Evolutionary conservation across 2,888 invertebrate species (phyloP).

Genomic region (Lithophane semibrunnea): DNA sequence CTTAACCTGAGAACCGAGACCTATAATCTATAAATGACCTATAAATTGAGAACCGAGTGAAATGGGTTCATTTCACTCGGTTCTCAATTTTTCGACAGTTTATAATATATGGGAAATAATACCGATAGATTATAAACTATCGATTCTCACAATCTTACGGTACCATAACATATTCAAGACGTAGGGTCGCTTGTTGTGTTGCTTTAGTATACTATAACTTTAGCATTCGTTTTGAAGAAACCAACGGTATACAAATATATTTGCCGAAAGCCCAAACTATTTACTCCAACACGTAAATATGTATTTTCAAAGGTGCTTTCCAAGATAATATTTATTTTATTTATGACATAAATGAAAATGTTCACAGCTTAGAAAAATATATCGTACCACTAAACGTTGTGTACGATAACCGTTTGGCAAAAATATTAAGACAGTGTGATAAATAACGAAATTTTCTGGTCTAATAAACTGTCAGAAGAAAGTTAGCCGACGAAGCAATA

Average conservation of each 20-base stretch:
- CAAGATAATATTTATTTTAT: constrained; percentile 45
- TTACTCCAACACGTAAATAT: constrained; percentile 1
- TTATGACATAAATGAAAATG: constrained; percentile 47
- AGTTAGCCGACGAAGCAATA: constrained; percentile 38
- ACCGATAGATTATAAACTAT: no score
- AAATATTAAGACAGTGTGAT: constrained; percentile 54
- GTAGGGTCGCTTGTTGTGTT: no score
- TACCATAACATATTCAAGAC: background rate
- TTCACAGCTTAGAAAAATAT: constrained; percentile 57
- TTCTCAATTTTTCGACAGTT: no score
- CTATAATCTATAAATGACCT: no score
- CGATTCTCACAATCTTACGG: no score
- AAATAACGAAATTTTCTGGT: constrained; percentile 58
- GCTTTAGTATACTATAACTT: background rate
- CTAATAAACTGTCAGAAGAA: constrained; percentile 55
- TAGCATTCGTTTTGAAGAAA: background rate
- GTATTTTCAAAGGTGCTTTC: constrained; percentile 25
- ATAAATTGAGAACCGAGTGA: no score
- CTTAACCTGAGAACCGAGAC: no score
- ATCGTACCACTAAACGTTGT: constrained; percentile 42
- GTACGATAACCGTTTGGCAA: constrained; percentile 38
- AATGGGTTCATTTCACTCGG: no score
- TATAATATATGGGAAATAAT: no score
- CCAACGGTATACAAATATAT: background rate
- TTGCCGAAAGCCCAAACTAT: background rate